Evolutionary conservation across 2,888 invertebrate genomes (phyloP), one percentile per base, ranked within the genome.

Genomic region (Drosophila formosana): DNA sequence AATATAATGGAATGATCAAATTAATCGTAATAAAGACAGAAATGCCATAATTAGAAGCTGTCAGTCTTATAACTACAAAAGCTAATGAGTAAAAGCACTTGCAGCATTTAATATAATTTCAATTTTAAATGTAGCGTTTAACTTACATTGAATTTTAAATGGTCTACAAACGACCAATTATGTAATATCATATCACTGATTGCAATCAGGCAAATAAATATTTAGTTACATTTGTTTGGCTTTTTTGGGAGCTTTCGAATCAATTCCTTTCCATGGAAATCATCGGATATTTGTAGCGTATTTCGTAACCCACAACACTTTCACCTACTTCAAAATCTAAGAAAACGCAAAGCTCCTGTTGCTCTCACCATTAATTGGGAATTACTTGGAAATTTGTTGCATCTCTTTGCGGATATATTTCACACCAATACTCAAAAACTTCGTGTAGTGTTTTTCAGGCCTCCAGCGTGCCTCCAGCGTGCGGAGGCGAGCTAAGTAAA

Each of bases 321-420:
- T 37, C 37, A n/a, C 37, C 18, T 3, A 34, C 34, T 11, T 9
- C 11, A 34, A 30, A 30, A 7, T 30, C 30, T 5, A 30, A 30
- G 30, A 7, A 30, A 30, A 30, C 30, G 4, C 30, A 30, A 30
- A 2, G 7, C 30, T 18, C 18, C 18, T 30, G 1, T 18, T 32
- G 32, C 32, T 30, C 37, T 28, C 28, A 46, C 55, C n/a, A 67
- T 61, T 75, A 62, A 72, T 72, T 75, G 55, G 34, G 37, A 72
- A 62, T 50, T 62, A 63, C 50, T 58, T 51, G 52, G 25, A 41
- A 47, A 26, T 23, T 41, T 11, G 32, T 55, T 47, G 52, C 46
- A 25, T 53, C 51, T n/a, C 34, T 53, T 18, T 57, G 49, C 39
- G 39, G 57, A 47, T 75, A 41, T 41, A 57, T 62, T 51, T 56